phyloP scores from a whole-genome alignment of 1,140 invertebrate genomes.

The Drosophila santomea region DNA sequence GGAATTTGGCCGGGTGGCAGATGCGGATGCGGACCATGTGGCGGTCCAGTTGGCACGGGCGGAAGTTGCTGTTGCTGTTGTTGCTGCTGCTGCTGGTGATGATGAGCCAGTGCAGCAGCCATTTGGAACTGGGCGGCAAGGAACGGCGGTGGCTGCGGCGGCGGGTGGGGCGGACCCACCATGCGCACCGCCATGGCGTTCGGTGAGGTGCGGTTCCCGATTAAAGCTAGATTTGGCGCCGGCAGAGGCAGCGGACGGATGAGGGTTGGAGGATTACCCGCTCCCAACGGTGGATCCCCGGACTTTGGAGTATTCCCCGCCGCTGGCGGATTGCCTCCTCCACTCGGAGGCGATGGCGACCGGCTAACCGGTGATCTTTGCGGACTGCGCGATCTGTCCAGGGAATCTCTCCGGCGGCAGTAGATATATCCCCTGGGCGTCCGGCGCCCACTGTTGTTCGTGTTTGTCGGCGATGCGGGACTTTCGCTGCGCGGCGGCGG shows the following conservation, averaged over 20 bases:
- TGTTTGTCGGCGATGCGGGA: constrained; percentile 52
- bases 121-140: constrained; percentile 89
- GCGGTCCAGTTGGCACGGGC: constrained; percentile 77
- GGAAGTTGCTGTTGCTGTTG: constrained; percentile 67
- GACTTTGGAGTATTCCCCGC: constrained; percentile 44
- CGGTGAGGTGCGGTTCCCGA: constrained; percentile 60
- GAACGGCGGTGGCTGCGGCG: constrained; percentile 87
- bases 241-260: constrained; percentile 84
- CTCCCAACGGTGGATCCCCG: constrained; percentile 84
- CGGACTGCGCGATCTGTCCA: constrained; percentile 83
- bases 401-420: constrained; percentile 62
- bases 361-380: constrained; percentile 61
- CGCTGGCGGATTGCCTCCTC: constrained; percentile 44
- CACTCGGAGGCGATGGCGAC: constrained; percentile 53
- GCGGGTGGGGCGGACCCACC: constrained; percentile 42
- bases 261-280: constrained; percentile 81
- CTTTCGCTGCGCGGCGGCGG: constrained; percentile 67
- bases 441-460: constrained; percentile 27
- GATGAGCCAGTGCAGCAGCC: constrained; percentile 87
- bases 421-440: constrained; percentile 69
- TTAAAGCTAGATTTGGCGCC: constrained; percentile 73
- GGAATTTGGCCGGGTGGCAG: constrained; percentile 85
- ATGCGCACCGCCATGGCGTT: constrained; percentile 76
- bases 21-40: constrained; percentile 85
- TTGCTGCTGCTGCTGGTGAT: constrained; percentile 84